A percentile compares a stretch with the other conserved stretches of the same genome.
These are phyloP conservation scores for Hoplostethus atlanticus DNA, from an alignment of 2,797 vertebrate genomes.

Conservation along the genomic window DNA sequence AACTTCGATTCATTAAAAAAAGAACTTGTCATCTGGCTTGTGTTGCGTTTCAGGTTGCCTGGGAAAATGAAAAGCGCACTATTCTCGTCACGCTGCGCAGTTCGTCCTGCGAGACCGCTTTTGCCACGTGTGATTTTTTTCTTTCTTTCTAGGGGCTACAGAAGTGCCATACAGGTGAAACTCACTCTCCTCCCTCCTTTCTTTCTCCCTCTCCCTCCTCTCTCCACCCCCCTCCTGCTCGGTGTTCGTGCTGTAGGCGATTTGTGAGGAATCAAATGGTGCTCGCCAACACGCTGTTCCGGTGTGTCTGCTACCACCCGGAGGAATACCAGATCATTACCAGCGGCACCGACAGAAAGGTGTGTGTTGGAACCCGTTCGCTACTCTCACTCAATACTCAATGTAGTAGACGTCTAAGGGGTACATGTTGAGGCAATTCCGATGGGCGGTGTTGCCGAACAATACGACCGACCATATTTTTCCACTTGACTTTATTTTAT, in stretches of 20 bases:
- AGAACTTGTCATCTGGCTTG: background rate
- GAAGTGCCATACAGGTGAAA: slow-evolving; percentile 7
- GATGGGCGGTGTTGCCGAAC: background rate
- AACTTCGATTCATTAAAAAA: background rate
- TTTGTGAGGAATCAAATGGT: slow-evolving; percentile 90
- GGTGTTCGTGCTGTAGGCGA: slow-evolving; percentile 71
- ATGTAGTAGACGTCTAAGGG: background rate
- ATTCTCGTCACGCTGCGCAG: background rate
- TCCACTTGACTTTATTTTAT: no score
- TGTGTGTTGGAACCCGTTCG: slow-evolving; percentile 44
- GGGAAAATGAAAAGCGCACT: background rate
- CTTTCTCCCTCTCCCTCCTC: background rate
- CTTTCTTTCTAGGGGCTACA: background rate
- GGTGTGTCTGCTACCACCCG: slow-evolving; percentile 91
- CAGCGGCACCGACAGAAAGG: slow-evolving; percentile 91
- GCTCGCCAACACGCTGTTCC: slow-evolving; percentile 88
- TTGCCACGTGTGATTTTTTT: background rate
- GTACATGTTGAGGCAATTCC: background rate
- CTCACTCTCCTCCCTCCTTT: background rate
- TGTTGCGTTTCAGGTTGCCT: background rate
- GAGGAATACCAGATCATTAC: slow-evolving; percentile 92
- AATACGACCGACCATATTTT: background rate
- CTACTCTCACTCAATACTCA: background rate
- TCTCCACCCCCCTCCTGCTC: background rate
- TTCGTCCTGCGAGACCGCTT: background rate